Conservation (phyloP, 2,797 vertebrate species). For the Hyperoplus lanceolatus region DNA sequence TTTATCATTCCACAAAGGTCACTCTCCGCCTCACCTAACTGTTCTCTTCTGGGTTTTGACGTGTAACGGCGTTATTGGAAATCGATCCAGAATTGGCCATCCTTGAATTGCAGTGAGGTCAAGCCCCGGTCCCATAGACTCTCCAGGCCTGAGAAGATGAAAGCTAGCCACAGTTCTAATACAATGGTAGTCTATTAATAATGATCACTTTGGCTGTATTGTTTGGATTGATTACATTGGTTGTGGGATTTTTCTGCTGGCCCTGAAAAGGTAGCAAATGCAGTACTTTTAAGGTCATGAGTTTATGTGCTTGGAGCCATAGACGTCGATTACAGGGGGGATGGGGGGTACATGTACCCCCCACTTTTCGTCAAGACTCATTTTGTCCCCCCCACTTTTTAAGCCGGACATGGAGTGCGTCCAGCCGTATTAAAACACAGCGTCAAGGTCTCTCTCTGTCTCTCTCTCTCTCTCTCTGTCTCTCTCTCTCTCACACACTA, state of each 20-base stretch:
- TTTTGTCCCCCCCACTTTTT: no score
- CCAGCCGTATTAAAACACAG: no score
- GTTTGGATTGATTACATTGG: constrained; percentile 30
- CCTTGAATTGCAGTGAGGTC: constrained; percentile 31
- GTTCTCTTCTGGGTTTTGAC: constrained; percentile 18
- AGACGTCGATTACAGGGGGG: no score
- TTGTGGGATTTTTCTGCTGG: background rate
- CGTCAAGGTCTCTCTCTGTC: no score
- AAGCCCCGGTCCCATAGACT: background rate
- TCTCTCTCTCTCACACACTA: no score
- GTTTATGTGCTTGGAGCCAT: background rate
- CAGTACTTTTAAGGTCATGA: background rate
- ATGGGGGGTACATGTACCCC: no score
- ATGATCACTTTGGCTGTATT: constrained; percentile 19
- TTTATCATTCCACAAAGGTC: constrained; percentile 43
- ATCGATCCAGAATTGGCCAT: constrained; percentile 49
- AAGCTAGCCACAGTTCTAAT: background rate
- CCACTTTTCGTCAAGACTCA: no score
- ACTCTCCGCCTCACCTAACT: constrained; percentile 12
- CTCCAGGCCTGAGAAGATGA: constrained; percentile 38
- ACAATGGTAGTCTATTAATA: constrained; percentile 8
- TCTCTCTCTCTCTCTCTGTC: no score
- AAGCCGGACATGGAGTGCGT: no score
- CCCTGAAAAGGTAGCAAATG: background rate
- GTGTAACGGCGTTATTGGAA: constrained; percentile 27